Evolutionary conservation across 2,113 vertebrate genomes (phyloP), one percentile per base, ranked within the genome.

Genomic region (Phycodurus eques): DNA sequence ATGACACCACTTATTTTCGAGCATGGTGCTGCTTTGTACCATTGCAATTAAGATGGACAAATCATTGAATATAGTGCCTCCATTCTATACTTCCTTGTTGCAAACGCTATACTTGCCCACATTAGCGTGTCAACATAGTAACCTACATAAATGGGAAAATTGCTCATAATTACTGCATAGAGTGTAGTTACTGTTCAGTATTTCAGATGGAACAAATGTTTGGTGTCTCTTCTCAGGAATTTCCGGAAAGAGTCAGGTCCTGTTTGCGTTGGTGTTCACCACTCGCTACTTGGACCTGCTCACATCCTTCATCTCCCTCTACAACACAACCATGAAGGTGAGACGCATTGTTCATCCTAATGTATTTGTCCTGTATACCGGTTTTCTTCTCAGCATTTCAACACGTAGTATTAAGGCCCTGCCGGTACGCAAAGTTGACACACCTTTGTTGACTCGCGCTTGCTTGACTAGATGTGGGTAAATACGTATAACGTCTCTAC

Each of bases 271-370:
- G 93, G 95, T 99, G 83, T 99, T 99, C 91, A 98, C 96, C 74
- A 99, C 96, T 64, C 96, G 98, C 73, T 99, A 99, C 90, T 92
- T 99, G 95, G 98, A 99, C 89, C 94, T 99, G 84, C 96, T 99
- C 88, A 99, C 96, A 64, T 94, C 96, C 54, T 99, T 97, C 92
- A 98, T 99, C 91, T 99, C 98, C 59, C 90, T 99, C 75, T 99
- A 99, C 93, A 99, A 99, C 89, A 97, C 96, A 79, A 93, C 89
- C 88, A 99, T 99, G 98, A 99, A 99, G 97, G 98, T 99, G 91
- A 83, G 61, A 3, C 27, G 1, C 22, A 0, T 27, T 2, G 4
- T 64, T 42, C 8, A 11, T 53, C 13, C 20, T 44, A 2, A 14
- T 31, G 19, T 19, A 44, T 20, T 33, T 6, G 68, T 42, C 70